Percentiles rank a stretch among this genome's conserved stretches.
Conservation (phyloP, 2,797 vertebrate species). For the Schizopygopsis pylzovi region DNA sequence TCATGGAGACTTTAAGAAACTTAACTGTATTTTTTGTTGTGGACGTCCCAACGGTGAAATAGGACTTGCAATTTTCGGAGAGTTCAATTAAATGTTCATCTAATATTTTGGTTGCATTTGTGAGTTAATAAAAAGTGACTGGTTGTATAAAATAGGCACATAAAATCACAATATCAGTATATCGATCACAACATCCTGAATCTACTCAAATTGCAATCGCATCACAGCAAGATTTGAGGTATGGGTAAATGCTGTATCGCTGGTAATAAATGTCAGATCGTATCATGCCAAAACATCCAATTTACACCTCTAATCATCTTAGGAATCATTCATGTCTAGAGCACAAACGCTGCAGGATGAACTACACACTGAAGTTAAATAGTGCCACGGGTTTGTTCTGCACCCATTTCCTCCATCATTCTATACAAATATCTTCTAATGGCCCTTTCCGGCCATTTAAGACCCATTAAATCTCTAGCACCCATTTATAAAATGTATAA, state of each 20-base stretch:
- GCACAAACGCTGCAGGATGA: background rate
- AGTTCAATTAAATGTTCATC: background rate
- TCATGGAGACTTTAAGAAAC: background rate
- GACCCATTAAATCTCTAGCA: constrained; percentile 3
- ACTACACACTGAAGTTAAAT: background rate
- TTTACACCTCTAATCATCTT: background rate
- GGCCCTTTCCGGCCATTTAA: background rate
- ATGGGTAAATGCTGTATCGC: background rate
- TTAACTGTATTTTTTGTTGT: background rate
- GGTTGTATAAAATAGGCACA: background rate
- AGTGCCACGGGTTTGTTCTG: background rate
- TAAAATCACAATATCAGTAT: background rate
- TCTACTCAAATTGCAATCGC: background rate
- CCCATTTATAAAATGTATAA: background rate
- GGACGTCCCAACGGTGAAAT: background rate
- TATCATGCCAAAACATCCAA: background rate
- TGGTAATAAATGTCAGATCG: background rate
- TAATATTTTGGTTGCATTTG: background rate
- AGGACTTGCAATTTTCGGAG: background rate
- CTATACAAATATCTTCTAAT: background rate
- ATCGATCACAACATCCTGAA: background rate
- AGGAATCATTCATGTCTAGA: background rate
- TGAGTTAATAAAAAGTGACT: background rate
- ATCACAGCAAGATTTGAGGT: background rate
- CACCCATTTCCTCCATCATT: constrained; percentile 1